Evolutionary conservation across 2,113 vertebrate species (phyloP), one percentile per base, ranked within the genome.

Genomic region (Aix galericulata): DNA sequence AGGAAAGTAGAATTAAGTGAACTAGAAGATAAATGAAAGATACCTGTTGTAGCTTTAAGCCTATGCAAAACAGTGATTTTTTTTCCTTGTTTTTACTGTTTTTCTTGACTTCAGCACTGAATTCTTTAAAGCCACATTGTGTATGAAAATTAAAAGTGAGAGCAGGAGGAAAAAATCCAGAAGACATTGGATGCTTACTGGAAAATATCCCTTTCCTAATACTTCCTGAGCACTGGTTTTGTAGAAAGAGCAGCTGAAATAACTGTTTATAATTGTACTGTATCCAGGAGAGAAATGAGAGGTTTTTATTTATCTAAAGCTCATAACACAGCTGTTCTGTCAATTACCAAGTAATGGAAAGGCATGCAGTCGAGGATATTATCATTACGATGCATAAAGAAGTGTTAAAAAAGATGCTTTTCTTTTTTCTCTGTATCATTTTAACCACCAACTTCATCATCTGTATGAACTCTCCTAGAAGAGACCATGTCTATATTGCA

Each of bases 261-360:
- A 89, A 20, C 27, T 94, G 59, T 87, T 93, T 97, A 29, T 86
- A 38, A 88, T 75, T 87, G 36, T 71, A 80, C n/a, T 79, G 16
- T 67, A 56, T 77, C 68, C 31, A 91, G 77, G 53, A 91, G 67
- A 69, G 72, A 91, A 88, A 89, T 40, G 4, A 55, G n/a, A 86
- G 7, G 2, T 48, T 22, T 48, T 48, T 48, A 22, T 48, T 48
- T 48, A 48, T 48, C 10, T 48, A 48, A 48, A 48, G 46, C 46
- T 48, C 46, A 48, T 48, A 48, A 22, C 46, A 48, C 46, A 48
- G 18, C 48, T 95, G 88, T 87, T 97, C 58, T 60, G 21, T 76
- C 73, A 95, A 83, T 91, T 91, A 91, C 66, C 40, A 55, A 50
- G 75, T 82, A 91, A 75, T 59, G 11, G 79, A 91, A 94, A 83